Base-by-base conservation (phyloP, 2,113 vertebrate genomes). In the Stictonetta naevosa region DNA sequence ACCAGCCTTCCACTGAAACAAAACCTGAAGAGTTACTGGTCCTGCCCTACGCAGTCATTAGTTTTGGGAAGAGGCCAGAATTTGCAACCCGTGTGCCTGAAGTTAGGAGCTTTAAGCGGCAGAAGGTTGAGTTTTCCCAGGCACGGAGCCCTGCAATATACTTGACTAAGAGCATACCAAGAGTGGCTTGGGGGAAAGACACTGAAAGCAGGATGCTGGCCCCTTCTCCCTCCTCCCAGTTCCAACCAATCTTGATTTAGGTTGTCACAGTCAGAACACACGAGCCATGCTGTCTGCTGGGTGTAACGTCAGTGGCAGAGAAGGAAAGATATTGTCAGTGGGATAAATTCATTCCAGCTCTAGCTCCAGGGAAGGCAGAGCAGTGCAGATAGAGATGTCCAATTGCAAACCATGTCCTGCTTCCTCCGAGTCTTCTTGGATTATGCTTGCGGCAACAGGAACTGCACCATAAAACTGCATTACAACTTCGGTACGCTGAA, bases 381-480 rank as follows among this genome's bases (percentile, higher is more conserved):
- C 59, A 95, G 36, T 28, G 75, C 80, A 85, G 64, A 75, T 46
- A 89, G 48, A 89, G 63, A 87, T 56, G 93, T 78, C 77, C 87
- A 79, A 80, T 26, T 92, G 66, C 63, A 86, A 94, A 88, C 83
- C 83, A 81, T 13, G 40, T 79, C 46, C 80, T 48, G 46, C 82
- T 82, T 96, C 89, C 85, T 96, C 52, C 44, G 64, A 81, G 78
- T 36, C 67, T 55, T 62, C 77, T 33, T 88, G 55, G 58, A 87
- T 64, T n/a, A 40, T 72, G 73, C 82, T 86, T 92, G 90, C 71
- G 69, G 83, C 68, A 66, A 87, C 73, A 92, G 52, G 81, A 92
- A 74, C 62, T 72, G 42, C 44, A 83, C 63, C 3, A 2, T 60
- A 83, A 58, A 96, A 92, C 91, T 77, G 60, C 9, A 66, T 72